Evolutionary conservation across 2,113 vertebrate species (phyloP).

Genomic region (Odontesthes bonariensis): DNA sequence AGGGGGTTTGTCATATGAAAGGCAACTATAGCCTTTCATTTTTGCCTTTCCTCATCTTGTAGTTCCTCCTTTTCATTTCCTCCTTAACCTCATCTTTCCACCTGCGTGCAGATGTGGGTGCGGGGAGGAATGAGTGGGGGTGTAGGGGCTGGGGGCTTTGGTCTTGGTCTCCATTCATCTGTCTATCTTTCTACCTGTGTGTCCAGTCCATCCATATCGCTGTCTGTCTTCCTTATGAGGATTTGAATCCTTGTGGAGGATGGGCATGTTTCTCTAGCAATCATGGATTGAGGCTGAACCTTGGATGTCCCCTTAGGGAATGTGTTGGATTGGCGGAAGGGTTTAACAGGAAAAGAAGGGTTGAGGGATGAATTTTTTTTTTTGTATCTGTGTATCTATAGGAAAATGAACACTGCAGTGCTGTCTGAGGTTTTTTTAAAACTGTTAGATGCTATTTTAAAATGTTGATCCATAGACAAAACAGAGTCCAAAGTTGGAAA

Average conservation of each 20-base stretch:
- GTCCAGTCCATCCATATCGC: slow-evolving; percentile 56
- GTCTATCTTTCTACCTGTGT: slow-evolving; percentile 32
- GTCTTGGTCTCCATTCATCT: slow-evolving; percentile 73
- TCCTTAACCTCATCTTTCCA: slow-evolving; percentile 45
- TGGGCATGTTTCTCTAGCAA: slow-evolving; percentile 41
- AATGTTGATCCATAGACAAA: background rate
- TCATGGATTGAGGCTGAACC: slow-evolving; percentile 85
- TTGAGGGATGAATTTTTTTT: slow-evolving; percentile 57
- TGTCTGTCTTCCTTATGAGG: slow-evolving; percentile 46
- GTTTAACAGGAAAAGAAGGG: slow-evolving; percentile 30
- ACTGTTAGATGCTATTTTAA: background rate
- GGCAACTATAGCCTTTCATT: slow-evolving; percentile 49
- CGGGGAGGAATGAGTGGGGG: slow-evolving; percentile 52
- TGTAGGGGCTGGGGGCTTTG: slow-evolving; percentile 64
- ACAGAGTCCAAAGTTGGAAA: background rate
- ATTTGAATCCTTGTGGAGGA: slow-evolving; percentile 62
- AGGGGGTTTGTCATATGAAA: slow-evolving; percentile 63
- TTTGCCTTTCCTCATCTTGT: slow-evolving; percentile 72
- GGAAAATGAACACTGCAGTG: background rate
- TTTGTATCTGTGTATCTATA: background rate
- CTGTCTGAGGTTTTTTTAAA: background rate
- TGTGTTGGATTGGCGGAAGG: slow-evolving; percentile 31
- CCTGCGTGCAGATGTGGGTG: slow-evolving; percentile 52
- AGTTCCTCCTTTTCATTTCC: slow-evolving; percentile 64
- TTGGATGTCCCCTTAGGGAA: slow-evolving; percentile 84